Evolutionary conservation across 2,888 invertebrate genomes (phyloP), one percentile per base, ranked within the genome.

Genomic region (Polyploca ridens): DNA sequence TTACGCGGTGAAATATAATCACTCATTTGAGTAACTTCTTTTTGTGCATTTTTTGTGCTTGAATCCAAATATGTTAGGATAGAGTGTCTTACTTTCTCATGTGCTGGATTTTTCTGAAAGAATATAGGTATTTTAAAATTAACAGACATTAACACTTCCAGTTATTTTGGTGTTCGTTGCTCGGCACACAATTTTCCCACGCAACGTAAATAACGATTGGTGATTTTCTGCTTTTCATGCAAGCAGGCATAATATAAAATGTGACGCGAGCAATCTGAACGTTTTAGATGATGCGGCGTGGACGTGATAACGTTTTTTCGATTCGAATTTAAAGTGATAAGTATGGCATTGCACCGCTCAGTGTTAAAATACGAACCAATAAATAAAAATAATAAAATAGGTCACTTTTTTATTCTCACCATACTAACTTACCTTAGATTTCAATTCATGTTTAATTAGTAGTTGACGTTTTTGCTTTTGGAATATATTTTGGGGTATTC

Each of bases 391-490:
- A 27, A 27, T 2, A 27, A 27, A 27, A 27, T 46, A 0, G 1
- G 6, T 46, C 5, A 46, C n/a, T 7, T 46, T 46, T n/a, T 46
- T 7, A 3, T 13, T 0, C 10, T 14, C 13, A 5, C 14, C 11
- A 11, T 44, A 44, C 16, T 10, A 19, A 63, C 66, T 63, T 69
- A 96, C 96, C 94, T 96, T 96, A 58, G 94, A 85, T 78, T 94
- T 93, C 3, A 94, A 76, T 75, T 92, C 94, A 66, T 95, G 93
- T 78, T 95, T 94, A 81, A 96, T 95, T 67, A 92, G 94, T 54
- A 96, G 81, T 66, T 94, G 94, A 63, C 92, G 89, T 70, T 95
- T 89, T 73, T 95, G 95, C 76, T 95, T 95, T 65, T 94, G 90
- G 75, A 94, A 96, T 13, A 95, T 90, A 68, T 86, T 92, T 71